These are phyloP conservation scores for Procambarus clarkii DNA, from an alignment of 1,140 invertebrate genomes.

Conservation along the genomic window DNA sequence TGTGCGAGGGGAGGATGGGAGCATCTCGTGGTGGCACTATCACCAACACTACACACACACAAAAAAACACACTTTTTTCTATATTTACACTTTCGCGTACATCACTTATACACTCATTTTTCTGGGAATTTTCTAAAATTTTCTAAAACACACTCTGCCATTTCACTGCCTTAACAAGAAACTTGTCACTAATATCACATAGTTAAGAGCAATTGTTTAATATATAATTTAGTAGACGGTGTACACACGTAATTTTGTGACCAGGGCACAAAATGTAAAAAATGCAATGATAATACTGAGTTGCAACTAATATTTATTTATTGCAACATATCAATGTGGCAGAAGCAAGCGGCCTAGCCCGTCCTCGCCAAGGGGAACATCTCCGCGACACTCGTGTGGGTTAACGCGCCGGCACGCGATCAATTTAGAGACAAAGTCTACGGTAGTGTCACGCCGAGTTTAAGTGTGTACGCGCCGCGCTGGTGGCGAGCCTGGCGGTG, in stretches of 20 bases:
- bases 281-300: conserved; percentile 40
- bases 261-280: conserved; percentile 14
- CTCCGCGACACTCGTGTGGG: conserved; percentile 9
- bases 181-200: background rate
- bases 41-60: background rate
- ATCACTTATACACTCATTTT: background rate
- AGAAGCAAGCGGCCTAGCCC: background rate
- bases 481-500: conserved; percentile 45
- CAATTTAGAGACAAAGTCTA: conserved; percentile 55
- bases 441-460: conserved; percentile 45
- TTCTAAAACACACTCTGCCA: conserved; percentile 15
- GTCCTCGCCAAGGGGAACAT: conserved; percentile 32
- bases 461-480: conserved; percentile 47
- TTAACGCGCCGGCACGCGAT: conserved; percentile 26
- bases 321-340: conserved; percentile 20
- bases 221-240: conserved; percentile 13
- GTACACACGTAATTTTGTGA: conserved; percentile 33
- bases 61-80: background rate
- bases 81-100: background rate
- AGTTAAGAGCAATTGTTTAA: background rate
- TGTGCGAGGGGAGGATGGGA: conserved; percentile 5
- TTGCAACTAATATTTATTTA: conserved; percentile 7
- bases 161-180: conserved; percentile 21
- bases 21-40: conserved; percentile 6
- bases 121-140: background rate